Evolutionary conservation across 1,140 invertebrate genomes (phyloP), one percentile per base, ranked within the genome.

Genomic region (Atta colombica): DNA sequence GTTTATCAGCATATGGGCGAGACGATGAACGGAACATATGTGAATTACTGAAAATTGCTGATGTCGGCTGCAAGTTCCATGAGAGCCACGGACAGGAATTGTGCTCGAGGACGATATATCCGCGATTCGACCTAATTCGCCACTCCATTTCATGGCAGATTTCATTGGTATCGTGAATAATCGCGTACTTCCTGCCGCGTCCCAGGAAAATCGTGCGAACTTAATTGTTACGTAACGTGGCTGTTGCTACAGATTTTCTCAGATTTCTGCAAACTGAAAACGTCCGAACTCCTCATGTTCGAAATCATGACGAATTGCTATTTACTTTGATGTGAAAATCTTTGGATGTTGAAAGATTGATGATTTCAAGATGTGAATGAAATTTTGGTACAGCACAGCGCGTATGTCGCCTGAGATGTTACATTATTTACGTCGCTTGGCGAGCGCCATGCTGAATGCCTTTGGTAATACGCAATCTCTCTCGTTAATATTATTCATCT

Each of bases 1-100:
- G 53, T 25, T 25, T 25, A 25, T 25, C 25, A 25, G 18, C 16
- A 8, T 16, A 8, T 39, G 55, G 25, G 7, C 53, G 31, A 60
- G 72, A 61, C 53, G 31, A 7, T 16, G 6, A 25, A 77, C 58
- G 35, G 60, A 45, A 65, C n/a, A 21, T 51, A 21, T 58, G 75
- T 45, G 25, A 49, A 65, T 77, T 77, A 66, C 60, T 78, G 75
- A 78, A 78, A 78, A 78, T 66, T 66, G 60, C 25, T n/a, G 60
- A 66, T 6, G 77, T 66, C 61, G 45, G 25, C 21, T 49, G 39
- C 25, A 21, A 66, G 45, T 49, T 51, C 61, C 45, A 3, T 49
- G 21, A 6, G n/a, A 10, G 39, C 3, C 18, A 45, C 25, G 14
- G 35, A n/a, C 60, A 65, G 60, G 18, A 8, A 78, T 45, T 78